Base-by-base conservation (phyloP, 2,888 invertebrate species). In the Megastigmus dorsalis region DNA sequence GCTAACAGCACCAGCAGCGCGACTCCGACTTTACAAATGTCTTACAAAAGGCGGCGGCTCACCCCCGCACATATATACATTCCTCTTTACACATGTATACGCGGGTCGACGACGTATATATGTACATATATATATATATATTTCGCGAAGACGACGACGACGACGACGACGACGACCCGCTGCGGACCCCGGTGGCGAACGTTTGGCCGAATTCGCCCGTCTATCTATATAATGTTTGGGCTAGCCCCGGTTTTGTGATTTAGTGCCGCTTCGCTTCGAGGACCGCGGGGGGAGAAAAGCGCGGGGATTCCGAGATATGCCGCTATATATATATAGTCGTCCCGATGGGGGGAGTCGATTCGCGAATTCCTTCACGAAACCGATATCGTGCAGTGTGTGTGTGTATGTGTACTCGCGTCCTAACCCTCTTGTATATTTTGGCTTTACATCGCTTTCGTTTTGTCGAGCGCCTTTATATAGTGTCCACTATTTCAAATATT, bases 151-250 rank as follows among this genome's bases (percentile, higher is more conserved):
- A 20, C 38, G 59, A n/a, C 38, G 59, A n/a, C 50, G 50, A 36
- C 15, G 13, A 26, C 55, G 15, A 45, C 54, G 13, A 36, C 79
- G 83, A 82, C 80, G 80, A n/a, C 87, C 85, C 79, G 86, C 87
- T 87, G 87, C 78, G 87, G 80, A 84, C 84, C 84, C 87, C 88
- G 81, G 84, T 85, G 74, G 86, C 80, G 86, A 86, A 81, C 84
- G 84, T 84, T 82, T 85, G 86, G 81, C 78, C 79, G 80, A 77
- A 76, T 78, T 79, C 81, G 81, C 81, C 79, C n/a, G n/a, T n/a
- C 73, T 74, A 81, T 82, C 83, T 83, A 82, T n/a, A n/a, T n/a
- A n/a, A n/a, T 83, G 84, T 84, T 86, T 85, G 82, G n/a, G 83
- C 84, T 86, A 85, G 84, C 76, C 81, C 82, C n/a, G n/a, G 26